Conservation (phyloP, 1,140 invertebrate genomes). For the Ditylenchus dipsaci region DNA sequence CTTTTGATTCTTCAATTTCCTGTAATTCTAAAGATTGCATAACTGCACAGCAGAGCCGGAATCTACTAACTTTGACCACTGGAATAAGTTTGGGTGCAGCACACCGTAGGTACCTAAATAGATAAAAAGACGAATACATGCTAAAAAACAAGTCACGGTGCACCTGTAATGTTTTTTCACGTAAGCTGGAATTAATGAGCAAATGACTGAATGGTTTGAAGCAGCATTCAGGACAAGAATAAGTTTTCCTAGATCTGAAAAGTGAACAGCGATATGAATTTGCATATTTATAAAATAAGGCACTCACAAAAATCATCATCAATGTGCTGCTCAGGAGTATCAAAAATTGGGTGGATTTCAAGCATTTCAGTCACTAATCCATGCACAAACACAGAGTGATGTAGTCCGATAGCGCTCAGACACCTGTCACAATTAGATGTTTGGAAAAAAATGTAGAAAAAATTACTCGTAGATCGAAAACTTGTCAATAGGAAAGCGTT, state of each 20-base stretch:
- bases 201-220: constrained; percentile 78
- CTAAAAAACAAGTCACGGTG: too few relatives aligned
- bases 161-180: constrained; percentile 76
- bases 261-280: background rate
- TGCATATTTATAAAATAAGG: background rate
- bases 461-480: constrained; percentile 79
- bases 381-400: constrained; percentile 81
- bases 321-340: constrained; percentile 87
- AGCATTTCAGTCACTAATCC: constrained; percentile 82
- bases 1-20: constrained; percentile 29
- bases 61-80: constrained; percentile 9
- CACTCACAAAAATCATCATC: constrained; percentile 78
- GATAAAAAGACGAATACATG: too few relatives aligned
- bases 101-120: constrained; percentile 28
- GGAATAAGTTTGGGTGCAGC: constrained; percentile 58
- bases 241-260: constrained; percentile 76
- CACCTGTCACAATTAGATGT: constrained; percentile 65
- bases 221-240: constrained; percentile 92
- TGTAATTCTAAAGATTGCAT: too few relatives aligned
- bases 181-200: constrained; percentile 83
- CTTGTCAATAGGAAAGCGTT: constrained; percentile 86
- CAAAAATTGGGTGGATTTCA: constrained; percentile 89
- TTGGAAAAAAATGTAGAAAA: constrained; percentile 8
- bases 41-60: too few relatives aligned
- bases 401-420: constrained; percentile 77